Base-by-base conservation (phyloP, 2,113 vertebrate species). In the Thamnophis sirtalis region DNA sequence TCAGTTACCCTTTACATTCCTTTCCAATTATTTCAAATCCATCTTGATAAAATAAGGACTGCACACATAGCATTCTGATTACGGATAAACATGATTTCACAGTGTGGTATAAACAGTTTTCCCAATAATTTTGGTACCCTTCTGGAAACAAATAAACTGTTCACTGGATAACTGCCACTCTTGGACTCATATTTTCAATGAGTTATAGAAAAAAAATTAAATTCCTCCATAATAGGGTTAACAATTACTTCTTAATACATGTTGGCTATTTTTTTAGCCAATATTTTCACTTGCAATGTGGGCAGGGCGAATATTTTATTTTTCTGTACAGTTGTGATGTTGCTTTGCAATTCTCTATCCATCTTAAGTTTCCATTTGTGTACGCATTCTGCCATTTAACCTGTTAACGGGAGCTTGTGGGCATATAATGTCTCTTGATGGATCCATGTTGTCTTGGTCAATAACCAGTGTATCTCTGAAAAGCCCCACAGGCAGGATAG, bases 21-120 rank as follows among this genome's bases (percentile, higher is more conserved):
- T 43, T 56, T 80, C 48, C 49, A 85, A 91, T 58, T 86, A 91
- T 91, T 91, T 91, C 54, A 60, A 86, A 86, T 91, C 90, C 84
- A 7, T 58, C 53, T n/a, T 86, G 90, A 58, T 86, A 91, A 55
- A 91, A 86, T 86, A 91, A 60, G 38, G 54, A 49, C 60, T 85
- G 24, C n/a, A 49, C 50, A 38, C 26, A 4, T 26, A 19, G 54
- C 55, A 86, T 60, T 60, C 90, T 60, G 80, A n/a, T 4, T 86
- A 10, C 50, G 2, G 49, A 21, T 38, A 90, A 53, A 53, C 49
- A 86, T 33, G 84, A 10, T 60, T 86, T 91, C 58, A 22, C 50
- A 86, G 5, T 86, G 26, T 33, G 17, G 54, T 26, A 51, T 50
- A 50, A 51, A 89, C 50, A 89, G 28, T 7, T 50, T 24, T 13